Base-by-base conservation (phyloP, 2,797 vertebrate genomes). In the Argyrosomus regius region DNA sequence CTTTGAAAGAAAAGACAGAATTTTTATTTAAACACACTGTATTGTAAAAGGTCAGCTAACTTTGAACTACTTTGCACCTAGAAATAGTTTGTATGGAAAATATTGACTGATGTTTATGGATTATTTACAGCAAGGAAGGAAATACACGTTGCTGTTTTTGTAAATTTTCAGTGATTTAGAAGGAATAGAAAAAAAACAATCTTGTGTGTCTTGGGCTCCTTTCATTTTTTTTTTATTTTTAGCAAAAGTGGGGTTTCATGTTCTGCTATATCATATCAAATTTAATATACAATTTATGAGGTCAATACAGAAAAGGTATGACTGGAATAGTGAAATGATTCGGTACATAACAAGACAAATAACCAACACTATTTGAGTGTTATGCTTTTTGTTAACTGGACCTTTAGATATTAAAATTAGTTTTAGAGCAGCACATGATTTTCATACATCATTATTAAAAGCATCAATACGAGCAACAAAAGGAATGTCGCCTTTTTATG, bases 1-100 rank as follows among this genome's bases (percentile, higher is more conserved):
- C 93, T 94, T 77, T 20, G 6, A 67, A 58, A 60, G 5, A 43
- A 26, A 56, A 80, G 17, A 65, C 48, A 45, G 1, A 52, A 20
- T 7, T 1, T 57, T 63, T 18, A 11, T 14, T 17, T 24, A 59
- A 35, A 57, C 18, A 45, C 24, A 20, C 17, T 35, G 35, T 35
- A 8, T 35, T 35, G n/a, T 28, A 22, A 46, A 46, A 16, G 14
- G 3, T 26, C 11, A 52, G 16, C 4, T 45, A 58, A 61, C 22
- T 8, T 43, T 7, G 0, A 56, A 56, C 0, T 22, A 68, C 66
- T 62, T 53, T 28, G 16, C 6, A n/a, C 4, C 12, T 17, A 16
- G 41, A 53, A 67, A 18, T 16, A 41, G n/a, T 39, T 35, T 53
- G n/a, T 24, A 6, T 18, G 10, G 10, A 43, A 53, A 12, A 11